These are phyloP conservation scores for Drosophila guanche DNA, from an alignment of 1,140 invertebrate species.

Conservation along the genomic window DNA sequence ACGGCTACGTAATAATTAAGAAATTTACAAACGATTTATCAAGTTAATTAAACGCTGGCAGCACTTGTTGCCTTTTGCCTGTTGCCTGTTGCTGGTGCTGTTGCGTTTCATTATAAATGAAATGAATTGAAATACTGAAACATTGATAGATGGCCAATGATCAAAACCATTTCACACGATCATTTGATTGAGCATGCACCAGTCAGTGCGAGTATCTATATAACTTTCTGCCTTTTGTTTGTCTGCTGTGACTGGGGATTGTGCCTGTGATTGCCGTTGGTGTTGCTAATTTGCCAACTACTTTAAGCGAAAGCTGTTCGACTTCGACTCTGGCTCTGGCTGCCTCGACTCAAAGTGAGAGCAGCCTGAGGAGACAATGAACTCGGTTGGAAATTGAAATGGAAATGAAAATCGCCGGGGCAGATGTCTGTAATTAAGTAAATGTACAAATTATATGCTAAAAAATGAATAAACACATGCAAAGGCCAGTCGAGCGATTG, in stretches of 20 bases:
- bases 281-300: constrained; percentile 79
- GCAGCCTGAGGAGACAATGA: constrained; percentile 68
- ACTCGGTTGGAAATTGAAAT: constrained; percentile 67
- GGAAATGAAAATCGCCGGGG: constrained; percentile 61
- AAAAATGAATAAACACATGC: constrained; percentile 20
- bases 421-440: constrained; percentile 65
- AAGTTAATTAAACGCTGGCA: constrained; percentile 76
- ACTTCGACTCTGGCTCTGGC: constrained; percentile 10
- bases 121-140: constrained; percentile 38
- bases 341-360: constrained; percentile 50
- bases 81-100: constrained; percentile 35
- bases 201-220: constrained; percentile 7
- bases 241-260: constrained; percentile 30
- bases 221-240: constrained; percentile 35
- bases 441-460: constrained; percentile 64
- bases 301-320: constrained; percentile 68
- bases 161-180: constrained; percentile 80
- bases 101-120: constrained; percentile 30
- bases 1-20: constrained; percentile 77
- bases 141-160: constrained; percentile 76
- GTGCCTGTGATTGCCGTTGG: constrained; percentile 51
- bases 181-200: constrained; percentile 48
- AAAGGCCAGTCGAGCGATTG: constrained; percentile 25
- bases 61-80: constrained; percentile 26
- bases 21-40: constrained; percentile 81